Base-by-base conservation (phyloP, 1,140 invertebrate species). In the Drosophila grimshawi region DNA sequence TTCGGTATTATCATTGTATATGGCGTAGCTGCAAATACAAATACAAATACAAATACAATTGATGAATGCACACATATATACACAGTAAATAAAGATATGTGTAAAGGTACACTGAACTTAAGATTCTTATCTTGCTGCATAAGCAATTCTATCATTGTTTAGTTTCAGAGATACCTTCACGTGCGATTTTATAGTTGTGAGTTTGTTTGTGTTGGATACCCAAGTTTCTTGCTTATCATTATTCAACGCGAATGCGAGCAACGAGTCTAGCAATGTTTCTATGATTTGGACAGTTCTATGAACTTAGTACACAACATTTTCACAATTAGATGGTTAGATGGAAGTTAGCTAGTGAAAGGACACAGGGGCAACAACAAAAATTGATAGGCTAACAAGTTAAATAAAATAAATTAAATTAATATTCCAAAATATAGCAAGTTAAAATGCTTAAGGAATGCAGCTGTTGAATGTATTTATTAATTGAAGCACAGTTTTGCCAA, bases 1-100 rank as follows among this genome's bases (percentile, higher is more conserved):
- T 93, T 92, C 8, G 94, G 94, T 57, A 94, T 93, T 72, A 95
- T 92, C 72, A 95, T 93, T 71, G 94, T 95, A 73, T 94, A 95
- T 3, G 94, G 93, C 60, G 94, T 92, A 82, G 94, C 94, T 95
- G 93, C 4, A 93, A 93, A 72, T 10, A 45, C 39, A 2, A 71
- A 52, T 10, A 45, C 39, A 2, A 71, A 52, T 59, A 64, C 81
- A 86, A 72, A 62, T 11, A 10, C 19, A 70, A 43, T 30, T 46
- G 51, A n/a, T 19, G 19, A 19, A 19, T 19, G 19, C 19, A 19
- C 19, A 19, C 19, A 19, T 19, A 19, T 19, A 19, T 19, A n/a
- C n/a, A n/a, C n/a, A 10, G n/a, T 19, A 45, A 60, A 33, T 51
- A 4, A 33, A 33, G 32, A 3, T 33, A 33, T 3, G 4, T 8